Percentiles rank a stretch among this genome's conserved stretches.
Evolutionary conservation across 2,888 invertebrate species (phyloP).

Genomic region (Ochropleura plecta): DNA sequence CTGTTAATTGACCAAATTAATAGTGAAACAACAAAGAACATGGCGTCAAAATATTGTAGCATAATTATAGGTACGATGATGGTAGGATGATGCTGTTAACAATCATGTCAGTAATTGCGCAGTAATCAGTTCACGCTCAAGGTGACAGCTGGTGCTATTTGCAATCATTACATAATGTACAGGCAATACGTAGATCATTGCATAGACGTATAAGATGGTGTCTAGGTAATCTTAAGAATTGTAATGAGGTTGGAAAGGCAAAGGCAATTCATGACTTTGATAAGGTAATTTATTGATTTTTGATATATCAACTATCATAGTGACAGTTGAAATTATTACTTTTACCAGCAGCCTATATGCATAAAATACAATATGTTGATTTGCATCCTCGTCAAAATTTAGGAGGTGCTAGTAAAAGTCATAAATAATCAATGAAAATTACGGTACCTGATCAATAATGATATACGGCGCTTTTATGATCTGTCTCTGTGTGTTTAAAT

Average conservation of each 20-base stretch:
- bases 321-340: not conserved
- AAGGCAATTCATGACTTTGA: conserved; percentile 14
- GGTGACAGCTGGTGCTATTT: conserved; percentile 37
- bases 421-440: too few species aligned
- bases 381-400: too few species aligned
- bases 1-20: not conserved
- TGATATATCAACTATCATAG: not conserved
- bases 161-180: conserved; percentile 33
- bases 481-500: too few species aligned
- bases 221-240: not conserved
- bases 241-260: not conserved
- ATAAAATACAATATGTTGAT: too few species aligned
- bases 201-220: not conserved
- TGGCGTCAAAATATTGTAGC: not conserved
- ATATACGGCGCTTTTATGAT: too few species aligned
- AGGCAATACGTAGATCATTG: not conserved
- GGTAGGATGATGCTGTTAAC: conserved; percentile 28
- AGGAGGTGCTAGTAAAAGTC: too few species aligned
- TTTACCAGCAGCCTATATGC: not conserved
- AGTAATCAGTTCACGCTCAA: conserved; percentile 46
- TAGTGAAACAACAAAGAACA: conserved; percentile 24
- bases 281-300: not conserved
- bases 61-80: conserved; percentile 35
- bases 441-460: too few species aligned
- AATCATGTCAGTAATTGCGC: conserved; percentile 42